Evolutionary conservation across 2,797 vertebrate genomes (phyloP), one percentile per base, ranked within the genome.

Genomic region (Novumbra hubbsi): DNA sequence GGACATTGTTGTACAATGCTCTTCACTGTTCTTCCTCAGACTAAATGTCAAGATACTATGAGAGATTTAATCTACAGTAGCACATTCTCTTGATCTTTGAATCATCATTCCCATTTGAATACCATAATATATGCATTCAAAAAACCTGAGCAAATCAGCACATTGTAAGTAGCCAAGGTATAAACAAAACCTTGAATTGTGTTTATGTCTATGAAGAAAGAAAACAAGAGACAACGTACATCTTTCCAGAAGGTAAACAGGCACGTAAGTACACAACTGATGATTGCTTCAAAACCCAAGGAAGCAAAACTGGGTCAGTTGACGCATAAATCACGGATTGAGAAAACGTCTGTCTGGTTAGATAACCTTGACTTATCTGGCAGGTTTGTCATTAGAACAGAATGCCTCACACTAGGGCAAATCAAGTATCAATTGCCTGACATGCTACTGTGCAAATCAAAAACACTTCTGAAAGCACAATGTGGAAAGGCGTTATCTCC

Each of bases 1-100:
- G 78, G 67, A 73, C 66, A 81, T 73, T 76, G 77, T 71, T 76
- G 73, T 67, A 75, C 78, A 76, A 78, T 65, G 55, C 64, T 45
- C 41, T 73, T 76, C 68, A 74, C 68, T 57, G 30, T 71, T 63
- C 27, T 8, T 72, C 48, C 21, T 62, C 52, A 19, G 12, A 57
- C 11, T 57, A 28, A 71, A 55, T 34, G 16, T 17, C 2, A 50
- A 70, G 38, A 49, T 32, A 30, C 55, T 12, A 24, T 14, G 55
- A 60, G 21, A 24, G 55, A 60, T 60, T 14, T 60, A 11, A 24
- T 60, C 21, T 24, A 21, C 41, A 45, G 41, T 60, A 21, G 24
- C 55, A 21, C 24, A 57, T 57, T 7, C n/a, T 57, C 1, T 57
- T 21, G 24, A 24, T 57, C 55, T 8, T 57, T 21, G 55, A 60